Percentiles rank a stretch among this genome's conserved stretches.
Evolutionary conservation across 1,140 invertebrate genomes (phyloP).

Genomic region (Antheraea pernyi): DNA sequence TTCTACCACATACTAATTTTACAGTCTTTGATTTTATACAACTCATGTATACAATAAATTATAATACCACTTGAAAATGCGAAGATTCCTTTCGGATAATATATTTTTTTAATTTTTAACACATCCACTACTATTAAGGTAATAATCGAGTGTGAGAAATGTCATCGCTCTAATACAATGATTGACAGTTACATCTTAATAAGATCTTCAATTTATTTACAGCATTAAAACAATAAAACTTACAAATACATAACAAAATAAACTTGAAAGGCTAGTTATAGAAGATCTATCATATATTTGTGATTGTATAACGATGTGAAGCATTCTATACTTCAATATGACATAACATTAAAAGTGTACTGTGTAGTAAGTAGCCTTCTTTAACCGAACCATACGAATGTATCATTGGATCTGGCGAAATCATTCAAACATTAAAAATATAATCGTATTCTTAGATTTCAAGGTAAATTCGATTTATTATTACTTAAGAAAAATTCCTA

Average conservation of each 20-base stretch:
- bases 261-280: slow-evolving; percentile 60
- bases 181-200: slow-evolving; percentile 44
- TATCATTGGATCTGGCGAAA: slow-evolving; percentile 16
- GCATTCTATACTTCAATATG: slow-evolving; percentile 39
- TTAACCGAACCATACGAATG: slow-evolving; percentile 25
- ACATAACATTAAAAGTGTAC: slow-evolving; percentile 60
- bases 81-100: too few relatives aligned
- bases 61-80: too few relatives aligned
- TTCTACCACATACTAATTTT: too few relatives aligned
- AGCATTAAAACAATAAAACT: slow-evolving; percentile 66
- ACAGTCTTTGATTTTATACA: too few relatives aligned
- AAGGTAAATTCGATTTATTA: too few relatives aligned
- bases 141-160: slow-evolving; percentile 21
- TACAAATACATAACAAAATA: slow-evolving; percentile 77
- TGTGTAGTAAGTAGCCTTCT: slow-evolving; percentile 21
- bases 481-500: too few relatives aligned
- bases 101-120: too few relatives aligned
- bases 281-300: slow-evolving; percentile 58
- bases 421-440: neutral
- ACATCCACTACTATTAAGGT: neutral
- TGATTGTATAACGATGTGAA: slow-evolving; percentile 69
- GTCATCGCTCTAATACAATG: slow-evolving; percentile 25
- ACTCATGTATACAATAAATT: too few relatives aligned
- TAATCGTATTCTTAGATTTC: neutral
- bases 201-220: slow-evolving; percentile 60